A percentile compares a stretch with the other conserved stretches of the same genome.
phyloP scores from a whole-genome alignment of 2,797 vertebrate genomes.

The Yasuhikotakia modesta region DNA sequence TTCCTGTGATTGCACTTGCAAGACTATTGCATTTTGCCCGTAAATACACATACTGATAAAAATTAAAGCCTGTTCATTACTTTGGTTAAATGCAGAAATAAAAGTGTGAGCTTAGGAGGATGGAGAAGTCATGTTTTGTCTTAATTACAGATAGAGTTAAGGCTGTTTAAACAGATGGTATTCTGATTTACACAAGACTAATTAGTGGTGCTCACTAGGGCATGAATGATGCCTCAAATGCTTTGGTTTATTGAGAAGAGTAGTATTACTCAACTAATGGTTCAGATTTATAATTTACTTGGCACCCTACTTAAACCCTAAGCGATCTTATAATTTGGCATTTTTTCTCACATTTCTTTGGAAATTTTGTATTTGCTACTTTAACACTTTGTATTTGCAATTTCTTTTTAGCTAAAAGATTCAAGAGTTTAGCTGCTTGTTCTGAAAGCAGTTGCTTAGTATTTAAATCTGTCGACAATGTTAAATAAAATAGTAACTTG shows the following conservation, averaged over 20 bases:
- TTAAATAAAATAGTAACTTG: no score
- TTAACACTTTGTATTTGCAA: no score
- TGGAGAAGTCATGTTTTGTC: neutral
- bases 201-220: slow-evolving; percentile 17
- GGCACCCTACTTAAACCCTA: neutral
- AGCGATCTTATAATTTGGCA: no score
- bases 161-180: neutral
- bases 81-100: neutral
- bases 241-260: neutral
- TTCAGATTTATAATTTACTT: neutral
- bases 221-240: neutral
- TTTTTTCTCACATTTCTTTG: no score
- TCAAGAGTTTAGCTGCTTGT: no score
- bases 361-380: no score
- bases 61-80: neutral
- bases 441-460: no score
- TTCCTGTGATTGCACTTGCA: no score
- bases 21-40: no score
- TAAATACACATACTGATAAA: neutral
- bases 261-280: neutral
- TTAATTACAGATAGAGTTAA: slow-evolving; percentile 3
- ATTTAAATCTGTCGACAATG: no score
- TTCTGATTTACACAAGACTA: slow-evolving; percentile 10
- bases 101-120: neutral
- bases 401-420: no score